A percentile compares a stretch with the other conserved stretches of the same genome.
These are phyloP conservation scores for Eudemis profundana DNA, from an alignment of 2,888 invertebrate genomes.

Conservation along the genomic window DNA sequence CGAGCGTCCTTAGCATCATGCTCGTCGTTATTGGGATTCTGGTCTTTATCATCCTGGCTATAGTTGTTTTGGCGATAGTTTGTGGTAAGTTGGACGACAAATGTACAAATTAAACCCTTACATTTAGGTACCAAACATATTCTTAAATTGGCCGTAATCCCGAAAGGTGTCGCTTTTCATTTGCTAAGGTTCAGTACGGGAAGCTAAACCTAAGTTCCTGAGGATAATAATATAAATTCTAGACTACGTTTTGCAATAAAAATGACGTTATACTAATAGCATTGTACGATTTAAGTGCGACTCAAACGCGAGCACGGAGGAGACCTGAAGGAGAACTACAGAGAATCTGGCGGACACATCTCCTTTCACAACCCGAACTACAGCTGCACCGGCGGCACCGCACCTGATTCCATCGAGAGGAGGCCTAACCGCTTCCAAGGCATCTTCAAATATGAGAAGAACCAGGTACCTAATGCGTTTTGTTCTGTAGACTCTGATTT, in stretches of 20 bases:
- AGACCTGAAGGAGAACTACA: conserved; percentile 73
- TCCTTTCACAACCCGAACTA: conserved; percentile 97
- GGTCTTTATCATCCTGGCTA: conserved; percentile 54
- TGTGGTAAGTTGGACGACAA: conserved; percentile 49
- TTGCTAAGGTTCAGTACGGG: too few relatives aligned
- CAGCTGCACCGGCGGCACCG: conserved; percentile 80
- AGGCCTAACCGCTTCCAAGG: conserved; percentile 77
- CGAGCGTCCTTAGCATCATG: conserved; percentile 56
- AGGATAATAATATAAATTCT: too few relatives aligned
- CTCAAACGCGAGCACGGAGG: conserved; percentile 54
- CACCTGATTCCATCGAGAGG: conserved; percentile 63
- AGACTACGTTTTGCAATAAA: too few relatives aligned
- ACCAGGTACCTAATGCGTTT: conserved; percentile 84
- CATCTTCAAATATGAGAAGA: conserved; percentile 92
- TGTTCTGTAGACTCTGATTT: too few relatives aligned
- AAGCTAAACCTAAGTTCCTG: too few relatives aligned
- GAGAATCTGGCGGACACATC: conserved; percentile 88
- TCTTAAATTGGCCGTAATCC: too few relatives aligned
- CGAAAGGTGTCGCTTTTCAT: too few relatives aligned
- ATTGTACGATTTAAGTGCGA: conserved; percentile 55
- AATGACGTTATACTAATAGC: not conserved
- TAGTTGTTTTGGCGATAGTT: conserved; percentile 54
- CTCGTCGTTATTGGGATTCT: conserved; percentile 57
- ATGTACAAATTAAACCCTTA: not conserved
- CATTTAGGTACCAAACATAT: too few relatives aligned